Base-by-base conservation (phyloP, 2,888 invertebrate species). In the Hofmannophila pseudospretella region DNA sequence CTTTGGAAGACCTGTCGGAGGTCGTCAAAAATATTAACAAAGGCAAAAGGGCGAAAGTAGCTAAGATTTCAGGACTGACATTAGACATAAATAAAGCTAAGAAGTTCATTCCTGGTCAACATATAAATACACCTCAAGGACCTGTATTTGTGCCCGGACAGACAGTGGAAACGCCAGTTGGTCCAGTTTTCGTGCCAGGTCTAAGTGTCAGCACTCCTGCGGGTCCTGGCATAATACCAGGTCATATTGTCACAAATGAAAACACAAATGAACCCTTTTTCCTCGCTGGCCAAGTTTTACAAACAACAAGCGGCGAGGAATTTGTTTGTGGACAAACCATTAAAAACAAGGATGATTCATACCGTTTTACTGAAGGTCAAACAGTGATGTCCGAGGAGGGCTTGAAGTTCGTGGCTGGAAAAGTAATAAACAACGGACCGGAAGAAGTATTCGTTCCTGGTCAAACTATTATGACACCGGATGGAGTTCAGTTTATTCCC, bases 81-180 rank as follows among this genome's bases (percentile, higher is more conserved):
- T 62, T 94, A 36, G 89, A 91, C 40, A 90, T 92, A 38, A 89
- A 91, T 34, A 91, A 91, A 56, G 91, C 92, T 2, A 89, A 89
- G 57, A 90, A 89, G 50, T 93, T 94, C 65, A 70, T 94, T 30
- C 89, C 91, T 1, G 94, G 94, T 1, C 93, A 93, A 75, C 90
- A 92, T 53, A 75, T 94, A 1, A 89, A 90, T 44, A 93, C 93
- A 0, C 91, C 92, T 32, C 88, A 88, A 38, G 93, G 93, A 1
- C 89, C 90, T 20, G 74, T 92, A 29, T 94, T 94, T 60, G 90
- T 94, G 8, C 93, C 94, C 0, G 94, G 94, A 2, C 93, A 93
- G 71, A 92, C 93, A 0, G 79, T 94, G 4, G 88, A 90, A 49
- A 93, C 92, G 2, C 90, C 92, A 31, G 81, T 85, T 41, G 93